A percentile compares a stretch with the other conserved stretches of the same genome.
Conservation (phyloP, 2,888 invertebrate genomes). For the Hydrotaea cyrtoneurina region DNA sequence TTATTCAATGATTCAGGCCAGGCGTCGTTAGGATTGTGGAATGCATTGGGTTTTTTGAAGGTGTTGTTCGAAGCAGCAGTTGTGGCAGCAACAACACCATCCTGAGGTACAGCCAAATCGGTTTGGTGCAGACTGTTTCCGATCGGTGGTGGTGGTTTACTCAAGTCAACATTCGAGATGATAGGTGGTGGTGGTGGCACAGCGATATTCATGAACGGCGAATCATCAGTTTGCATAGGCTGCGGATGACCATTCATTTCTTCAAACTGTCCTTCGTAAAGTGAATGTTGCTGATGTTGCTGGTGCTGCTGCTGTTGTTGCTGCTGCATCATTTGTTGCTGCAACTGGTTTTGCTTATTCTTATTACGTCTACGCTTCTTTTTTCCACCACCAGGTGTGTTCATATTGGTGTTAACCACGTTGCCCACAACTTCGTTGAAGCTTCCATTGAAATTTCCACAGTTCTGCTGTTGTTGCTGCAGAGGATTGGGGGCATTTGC, state of each 20-base stretch:
- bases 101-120: background rate
- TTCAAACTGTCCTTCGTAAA: slow-evolving; percentile 62
- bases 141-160: slow-evolving; percentile 78
- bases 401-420: slow-evolving; percentile 82
- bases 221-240: slow-evolving; percentile 28
- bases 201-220: slow-evolving; percentile 69
- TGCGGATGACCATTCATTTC: slow-evolving; percentile 42
- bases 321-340: slow-evolving; percentile 72
- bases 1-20: slow-evolving; percentile 91
- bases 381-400: slow-evolving; percentile 79
- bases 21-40: slow-evolving; percentile 84
- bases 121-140: slow-evolving; percentile 48
- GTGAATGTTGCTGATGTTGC: slow-evolving; percentile 73
- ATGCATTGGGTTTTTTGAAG: slow-evolving; percentile 79
- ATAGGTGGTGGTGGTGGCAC: slow-evolving; percentile 79
- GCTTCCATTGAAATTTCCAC: slow-evolving; percentile 72
- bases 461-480: slow-evolving; percentile 68
- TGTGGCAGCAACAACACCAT: slow-evolving; percentile 14
- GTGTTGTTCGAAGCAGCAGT: slow-evolving; percentile 37
- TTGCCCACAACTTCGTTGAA: slow-evolving; percentile 74
- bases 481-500: slow-evolving; percentile 78
- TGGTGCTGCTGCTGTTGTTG: slow-evolving; percentile 71
- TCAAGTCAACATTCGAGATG: slow-evolving; percentile 72
- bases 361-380: slow-evolving; percentile 90
- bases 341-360: slow-evolving; percentile 81